A percentile compares a stretch with the other conserved stretches of the same genome.
phyloP scores from a whole-genome alignment of 2,888 invertebrate genomes.

The Callyntrura sp. region DNA sequence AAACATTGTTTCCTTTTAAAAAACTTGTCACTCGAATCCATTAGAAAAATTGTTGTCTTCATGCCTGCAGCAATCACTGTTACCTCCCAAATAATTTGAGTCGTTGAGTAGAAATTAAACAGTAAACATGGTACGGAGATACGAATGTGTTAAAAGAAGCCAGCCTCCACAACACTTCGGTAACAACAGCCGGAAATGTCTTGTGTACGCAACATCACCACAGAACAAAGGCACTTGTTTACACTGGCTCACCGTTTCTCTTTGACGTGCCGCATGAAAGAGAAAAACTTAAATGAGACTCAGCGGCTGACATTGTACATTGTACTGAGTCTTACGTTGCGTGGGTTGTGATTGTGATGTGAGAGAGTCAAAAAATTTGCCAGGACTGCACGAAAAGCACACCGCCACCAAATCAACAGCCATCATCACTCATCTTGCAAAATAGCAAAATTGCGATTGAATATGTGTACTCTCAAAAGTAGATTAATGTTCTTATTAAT shows the following conservation, averaged over 20 bases:
- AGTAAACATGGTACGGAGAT: not conserved
- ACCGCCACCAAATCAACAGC: not conserved
- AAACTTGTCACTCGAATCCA: not conserved
- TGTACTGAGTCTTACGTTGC: no score
- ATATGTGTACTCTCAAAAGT: not conserved
- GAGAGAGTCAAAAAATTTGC: not conserved
- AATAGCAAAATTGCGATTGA: not conserved
- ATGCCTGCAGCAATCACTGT: not conserved
- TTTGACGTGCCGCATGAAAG: slow-evolving; percentile 28
- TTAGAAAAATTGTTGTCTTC: not conserved
- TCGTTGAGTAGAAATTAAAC: not conserved
- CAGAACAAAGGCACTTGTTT: slow-evolving; percentile 36
- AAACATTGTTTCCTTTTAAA: slow-evolving; percentile 5
- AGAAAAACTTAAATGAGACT: not conserved
- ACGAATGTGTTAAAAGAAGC: no score
- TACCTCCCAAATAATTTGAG: not conserved
- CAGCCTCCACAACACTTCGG: no score
- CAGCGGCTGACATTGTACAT: not conserved
- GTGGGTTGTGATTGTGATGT: no score
- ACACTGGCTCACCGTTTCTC: slow-evolving; percentile 38
- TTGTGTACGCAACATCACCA: slow-evolving; percentile 14
- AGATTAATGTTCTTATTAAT: not conserved
- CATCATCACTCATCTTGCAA: not conserved
- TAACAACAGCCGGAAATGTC: slow-evolving; percentile 26
- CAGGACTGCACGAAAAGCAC: not conserved